Percentiles rank a stretch among this genome's conserved stretches.
Evolutionary conservation across 2,113 vertebrate species (phyloP).

Genomic region (Albula goreensis): DNA sequence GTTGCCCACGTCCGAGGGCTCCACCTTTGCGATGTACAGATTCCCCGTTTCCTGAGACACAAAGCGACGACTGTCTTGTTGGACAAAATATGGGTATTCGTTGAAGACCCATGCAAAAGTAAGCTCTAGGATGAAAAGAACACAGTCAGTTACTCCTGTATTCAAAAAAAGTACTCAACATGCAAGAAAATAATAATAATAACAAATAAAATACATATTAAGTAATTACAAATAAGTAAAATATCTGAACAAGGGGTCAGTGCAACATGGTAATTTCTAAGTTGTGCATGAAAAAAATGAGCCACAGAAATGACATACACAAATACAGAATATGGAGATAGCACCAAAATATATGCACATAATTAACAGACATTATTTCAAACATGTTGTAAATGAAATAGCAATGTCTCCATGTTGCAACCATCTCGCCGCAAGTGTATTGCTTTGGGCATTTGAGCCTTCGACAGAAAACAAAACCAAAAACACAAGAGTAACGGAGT

Average conservation of each 20-base stretch:
- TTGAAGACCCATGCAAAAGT: constrained; percentile 95
- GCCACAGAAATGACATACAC: not conserved
- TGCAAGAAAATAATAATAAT: not conserved
- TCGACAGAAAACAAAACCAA: constrained; percentile 27
- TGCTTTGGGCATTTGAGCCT: constrained; percentile 32
- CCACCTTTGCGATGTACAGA: constrained; percentile 92
- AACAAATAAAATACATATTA: not conserved
- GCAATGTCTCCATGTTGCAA: constrained; percentile 31
- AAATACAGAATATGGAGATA: not conserved
- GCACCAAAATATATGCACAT: not conserved
- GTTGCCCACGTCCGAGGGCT: constrained; percentile 87
- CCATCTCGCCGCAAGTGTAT: not conserved
- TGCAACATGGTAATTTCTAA: not conserved
- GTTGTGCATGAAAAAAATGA: not conserved
- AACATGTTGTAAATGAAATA: not conserved
- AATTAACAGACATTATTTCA: not conserved
- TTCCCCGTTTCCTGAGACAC: constrained; percentile 92
- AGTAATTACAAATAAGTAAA: too few relatives aligned
- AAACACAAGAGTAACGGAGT: constrained; percentile 62
- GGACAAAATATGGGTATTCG: constrained; percentile 84
- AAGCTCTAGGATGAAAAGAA: constrained; percentile 65
- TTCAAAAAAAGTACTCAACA: not conserved
- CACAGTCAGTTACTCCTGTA: not conserved
- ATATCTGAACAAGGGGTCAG: too few relatives aligned
- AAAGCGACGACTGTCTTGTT: constrained; percentile 87